phyloP scores from a whole-genome alignment of 1,140 invertebrate genomes.

The Nylanderia fulva region DNA sequence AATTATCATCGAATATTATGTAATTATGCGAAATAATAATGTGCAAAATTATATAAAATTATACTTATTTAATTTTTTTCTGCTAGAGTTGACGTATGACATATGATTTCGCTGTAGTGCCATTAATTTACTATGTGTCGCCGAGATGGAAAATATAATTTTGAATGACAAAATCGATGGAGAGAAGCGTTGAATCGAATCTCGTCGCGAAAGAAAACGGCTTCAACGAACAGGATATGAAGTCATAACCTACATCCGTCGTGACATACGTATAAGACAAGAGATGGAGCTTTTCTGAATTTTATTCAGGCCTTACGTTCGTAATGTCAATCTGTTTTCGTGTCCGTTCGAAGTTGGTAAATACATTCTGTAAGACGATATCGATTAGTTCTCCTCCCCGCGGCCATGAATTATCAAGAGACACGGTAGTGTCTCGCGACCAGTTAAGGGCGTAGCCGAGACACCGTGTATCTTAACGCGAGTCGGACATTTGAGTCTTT shows the following conservation, averaged over 20 bases:
- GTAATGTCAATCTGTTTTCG: constrained; percentile 65
- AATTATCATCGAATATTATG: neutral
- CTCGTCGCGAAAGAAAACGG: constrained; percentile 9
- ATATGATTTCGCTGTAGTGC: neutral
- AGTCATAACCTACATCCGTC: constrained; percentile 57
- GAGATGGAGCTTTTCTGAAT: constrained; percentile 32
- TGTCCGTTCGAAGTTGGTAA: constrained; percentile 39
- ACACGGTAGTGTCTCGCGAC: too few relatives aligned
- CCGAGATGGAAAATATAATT: neutral
- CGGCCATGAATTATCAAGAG: constrained; percentile 38
- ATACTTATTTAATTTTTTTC: neutral
- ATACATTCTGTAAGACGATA: constrained; percentile 12
- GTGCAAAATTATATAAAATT: neutral
- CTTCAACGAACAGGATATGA: constrained; percentile 56
- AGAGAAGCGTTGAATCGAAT: constrained; percentile 12
- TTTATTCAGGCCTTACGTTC: constrained; percentile 18
- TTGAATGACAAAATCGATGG: constrained; percentile 23
- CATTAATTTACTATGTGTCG: constrained; percentile 14
- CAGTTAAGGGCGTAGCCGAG: too few relatives aligned
- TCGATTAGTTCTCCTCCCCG: constrained; percentile 34
- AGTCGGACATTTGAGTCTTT: too few relatives aligned
- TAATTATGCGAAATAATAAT: neutral
- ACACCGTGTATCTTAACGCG: too few relatives aligned
- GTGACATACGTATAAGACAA: constrained; percentile 21
- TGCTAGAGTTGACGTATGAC: neutral